A percentile compares a stretch with the other conserved stretches of the same genome.
Evolutionary conservation across 2,888 invertebrate species (phyloP).

Genomic region (Parochlus steinenii): DNA sequence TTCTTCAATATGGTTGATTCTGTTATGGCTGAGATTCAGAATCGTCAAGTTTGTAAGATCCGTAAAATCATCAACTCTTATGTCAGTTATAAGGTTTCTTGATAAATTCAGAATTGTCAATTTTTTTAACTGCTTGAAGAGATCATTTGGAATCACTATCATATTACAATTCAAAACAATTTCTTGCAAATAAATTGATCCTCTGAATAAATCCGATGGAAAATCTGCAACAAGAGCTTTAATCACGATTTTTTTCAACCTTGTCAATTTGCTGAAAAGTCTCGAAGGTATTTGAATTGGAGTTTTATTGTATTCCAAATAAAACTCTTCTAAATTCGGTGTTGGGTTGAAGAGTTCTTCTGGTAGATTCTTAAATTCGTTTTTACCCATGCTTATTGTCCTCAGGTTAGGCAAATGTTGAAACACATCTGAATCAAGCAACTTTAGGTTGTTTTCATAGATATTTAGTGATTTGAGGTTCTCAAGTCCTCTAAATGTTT

Average conservation of each 20-base stretch:
- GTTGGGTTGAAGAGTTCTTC: conserved; percentile 39
- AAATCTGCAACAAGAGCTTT: conserved; percentile 40
- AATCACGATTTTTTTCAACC: conserved; percentile 38
- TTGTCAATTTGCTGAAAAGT: conserved; percentile 41
- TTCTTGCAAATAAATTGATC: conserved; percentile 37
- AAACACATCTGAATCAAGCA: conserved; percentile 44
- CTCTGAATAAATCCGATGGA: conserved; percentile 42
- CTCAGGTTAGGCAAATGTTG: conserved; percentile 40
- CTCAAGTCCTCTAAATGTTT: too few relatives aligned
- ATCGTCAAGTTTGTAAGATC: conserved; percentile 35
- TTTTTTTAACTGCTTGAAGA: conserved; percentile 38
- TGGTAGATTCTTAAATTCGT: conserved; percentile 46
- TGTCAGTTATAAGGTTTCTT: conserved; percentile 40
- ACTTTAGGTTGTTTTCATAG: too few relatives aligned
- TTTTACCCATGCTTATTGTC: conserved; percentile 47
- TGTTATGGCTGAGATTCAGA: conserved; percentile 53
- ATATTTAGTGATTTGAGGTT: too few relatives aligned
- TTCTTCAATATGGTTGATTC: conserved; percentile 42
- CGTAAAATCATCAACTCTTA: conserved; percentile 42
- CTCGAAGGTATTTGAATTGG: conserved; percentile 39
- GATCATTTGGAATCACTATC: conserved; percentile 36
- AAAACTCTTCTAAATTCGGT: conserved; percentile 36
- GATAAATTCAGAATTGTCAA: conserved; percentile 46
- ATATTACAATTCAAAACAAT: conserved; percentile 46
- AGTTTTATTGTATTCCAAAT: conserved; percentile 42